Evolutionary conservation across 1,140 invertebrate species (phyloP), one percentile per base, ranked within the genome.

Genomic region (Cotesia typhae): DNA sequence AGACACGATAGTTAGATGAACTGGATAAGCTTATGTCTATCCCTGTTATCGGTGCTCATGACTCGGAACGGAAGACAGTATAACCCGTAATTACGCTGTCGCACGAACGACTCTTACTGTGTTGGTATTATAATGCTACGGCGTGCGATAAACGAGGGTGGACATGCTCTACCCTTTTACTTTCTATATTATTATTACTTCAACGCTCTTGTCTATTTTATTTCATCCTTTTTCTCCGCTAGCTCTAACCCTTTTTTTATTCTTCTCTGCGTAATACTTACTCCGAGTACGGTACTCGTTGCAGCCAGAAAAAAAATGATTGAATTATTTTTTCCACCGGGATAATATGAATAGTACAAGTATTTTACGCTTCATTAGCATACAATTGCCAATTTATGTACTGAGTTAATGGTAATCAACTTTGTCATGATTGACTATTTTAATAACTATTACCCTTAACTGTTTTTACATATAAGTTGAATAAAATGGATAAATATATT

Each of bases 71-170:
- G 41, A 47, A 59, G 57, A 59, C 57, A 59, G 57, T 20, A 47
- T 47, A 59, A 59, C 57, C 57, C 57, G 57, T 59, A 59, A 59
- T 59, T 59, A 59, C 57, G 57, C 57, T 59, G 57, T 59, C 57
- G 57, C 57, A 59, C 57, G 57, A 59, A 59, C 57, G 20, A 59
- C 57, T 59, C 17, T 59, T 59, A 17, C 41, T 47, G 41, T 47
- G 41, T 47, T 47, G 41, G 41, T 3, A 47, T 47, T 47, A 28
- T 59, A 59, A 59, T 59, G 20, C 14, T 28, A 28, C 28, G 14
- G 20, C 17, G 57, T 59, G 20, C 57, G 57, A 59, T 59, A 59
- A 59, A 59, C 20, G 57, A 68, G 14, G 67, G 67, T 68, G 67
- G 67, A 68, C 67, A 53, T 37, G 20, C 37, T 57, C 14, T 68